Evolutionary conservation across 1,140 invertebrate species (phyloP), one percentile per base, ranked within the genome.

Genomic region (Drosophila varians): DNA sequence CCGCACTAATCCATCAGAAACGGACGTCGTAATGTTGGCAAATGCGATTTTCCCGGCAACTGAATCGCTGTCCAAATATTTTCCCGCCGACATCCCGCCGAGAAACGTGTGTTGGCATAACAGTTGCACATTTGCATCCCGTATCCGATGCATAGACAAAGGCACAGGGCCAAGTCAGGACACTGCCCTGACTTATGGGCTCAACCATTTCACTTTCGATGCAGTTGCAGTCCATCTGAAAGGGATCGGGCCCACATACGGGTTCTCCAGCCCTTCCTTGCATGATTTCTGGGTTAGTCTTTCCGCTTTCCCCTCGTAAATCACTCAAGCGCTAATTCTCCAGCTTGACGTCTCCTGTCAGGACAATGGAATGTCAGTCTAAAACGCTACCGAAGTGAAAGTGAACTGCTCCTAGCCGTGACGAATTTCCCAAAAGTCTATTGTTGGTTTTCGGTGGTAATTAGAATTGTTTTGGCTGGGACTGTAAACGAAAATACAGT

Each of bases 1-100:
- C 65, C 76, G 53, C 66, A 57, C 71, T 86, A 84, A 84, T 86
- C 80, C 79, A 64, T 84, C 79, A 73, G 53, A 52, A 19, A 26
- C 25, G 45, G 21, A 47, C 58, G 23, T 74, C 74, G 75, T 14
- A 84, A 86, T 64, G 79, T 84, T 84, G 78, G 60, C 79, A 68
- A 86, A 75, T 69, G 70, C 71, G 61, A 80, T 86, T 84, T 84
- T 64, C 57, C 60, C 72, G 79, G 72, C 80, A 84, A 86, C 79
- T 79, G 80, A 56, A 75, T 53, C 80, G 60, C 18, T 76, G 80
- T 80, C 79, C 86, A 61, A 84, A 86, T 52, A 84, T 62, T 80
- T 70, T 53, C 52, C 57, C 25, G 28, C 11, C 49, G 51, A 26
- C 48, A 43, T 46, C 61, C 52, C 34, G 68, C 12, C 19, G 74